Conservation (phyloP, 2,888 invertebrate genomes). For the Spatulosminthurus flaviceps region DNA sequence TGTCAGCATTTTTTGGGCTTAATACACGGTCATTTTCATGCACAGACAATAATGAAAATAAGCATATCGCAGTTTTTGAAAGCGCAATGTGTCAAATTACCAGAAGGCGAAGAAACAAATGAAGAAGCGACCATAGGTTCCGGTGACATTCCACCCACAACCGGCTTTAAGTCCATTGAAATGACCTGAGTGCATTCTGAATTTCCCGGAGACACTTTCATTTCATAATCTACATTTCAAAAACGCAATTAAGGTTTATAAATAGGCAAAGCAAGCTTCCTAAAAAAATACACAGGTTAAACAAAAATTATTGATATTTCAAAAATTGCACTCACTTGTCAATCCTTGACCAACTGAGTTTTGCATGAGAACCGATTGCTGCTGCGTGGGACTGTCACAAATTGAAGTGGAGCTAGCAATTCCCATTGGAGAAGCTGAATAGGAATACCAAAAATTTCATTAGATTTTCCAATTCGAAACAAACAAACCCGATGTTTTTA, state of each 20-base stretch:
- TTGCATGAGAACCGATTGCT: slow-evolving; percentile 31
- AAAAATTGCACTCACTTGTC: slow-evolving; percentile 16
- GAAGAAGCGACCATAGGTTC: background rate
- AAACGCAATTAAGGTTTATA: too few species aligned
- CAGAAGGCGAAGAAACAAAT: background rate
- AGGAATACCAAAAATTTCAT: slow-evolving; percentile 41
- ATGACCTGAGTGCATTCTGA: background rate
- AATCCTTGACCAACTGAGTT: slow-evolving; percentile 19
- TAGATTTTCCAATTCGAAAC: slow-evolving; percentile 21
- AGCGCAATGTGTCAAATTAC: too few species aligned
- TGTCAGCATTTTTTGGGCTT: too few species aligned
- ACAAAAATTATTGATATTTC: background rate
- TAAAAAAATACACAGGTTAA: background rate
- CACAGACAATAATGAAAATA: too few species aligned
- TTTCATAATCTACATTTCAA: background rate
- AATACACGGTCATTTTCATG: too few species aligned
- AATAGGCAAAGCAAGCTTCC: background rate
- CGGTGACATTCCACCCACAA: background rate
- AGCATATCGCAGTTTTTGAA: too few species aligned
- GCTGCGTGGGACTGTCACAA: slow-evolving; percentile 26
- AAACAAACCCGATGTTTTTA: slow-evolving; percentile 19
- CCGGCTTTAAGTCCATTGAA: background rate
- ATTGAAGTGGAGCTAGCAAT: slow-evolving; percentile 12
- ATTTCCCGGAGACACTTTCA: background rate
- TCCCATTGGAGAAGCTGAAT: slow-evolving; percentile 42